Evolutionary conservation across 1,140 invertebrate species (phyloP).

Genomic region (Sycophila sp.): DNA sequence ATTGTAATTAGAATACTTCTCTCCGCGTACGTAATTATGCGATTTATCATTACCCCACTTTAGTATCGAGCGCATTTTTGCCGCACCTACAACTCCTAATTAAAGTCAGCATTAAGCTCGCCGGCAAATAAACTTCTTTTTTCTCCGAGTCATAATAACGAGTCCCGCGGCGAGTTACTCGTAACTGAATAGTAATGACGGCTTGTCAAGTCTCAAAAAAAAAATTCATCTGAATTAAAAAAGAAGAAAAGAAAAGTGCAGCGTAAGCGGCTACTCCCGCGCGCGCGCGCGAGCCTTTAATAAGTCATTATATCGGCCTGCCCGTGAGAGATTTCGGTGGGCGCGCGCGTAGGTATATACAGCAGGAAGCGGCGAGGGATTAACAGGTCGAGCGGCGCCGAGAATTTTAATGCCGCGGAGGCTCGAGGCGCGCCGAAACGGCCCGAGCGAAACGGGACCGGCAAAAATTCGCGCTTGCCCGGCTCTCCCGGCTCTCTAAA

Average conservation of each 20-base stretch:
- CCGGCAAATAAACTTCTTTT: too few species aligned
- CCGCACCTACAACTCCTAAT: too few species aligned
- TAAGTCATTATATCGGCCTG: constrained; percentile 25
- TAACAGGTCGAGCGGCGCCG: constrained; percentile 2
- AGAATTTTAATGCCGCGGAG: constrained; percentile 2
- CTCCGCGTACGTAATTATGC: too few species aligned
- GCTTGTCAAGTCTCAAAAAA: background rate
- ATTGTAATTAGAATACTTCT: too few species aligned
- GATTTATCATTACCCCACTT: too few species aligned
- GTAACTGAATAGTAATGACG: background rate
- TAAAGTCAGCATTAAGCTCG: background rate
- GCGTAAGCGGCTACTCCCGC: background rate
- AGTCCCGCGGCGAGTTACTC: background rate
- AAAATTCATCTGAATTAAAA: constrained; percentile 24
- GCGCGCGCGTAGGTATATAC: background rate
- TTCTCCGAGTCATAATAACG: constrained; percentile 1
- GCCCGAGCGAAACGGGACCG: background rate
- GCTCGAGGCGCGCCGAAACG: background rate
- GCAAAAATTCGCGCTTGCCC: constrained; percentile 3
- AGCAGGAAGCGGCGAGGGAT: constrained; percentile 25
- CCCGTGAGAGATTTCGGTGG: background rate
- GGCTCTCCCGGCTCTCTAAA: constrained; percentile 16
- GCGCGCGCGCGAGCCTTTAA: background rate
- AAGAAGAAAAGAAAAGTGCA: too few species aligned
- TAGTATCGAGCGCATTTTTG: too few species aligned